Conservation (phyloP, 2,113 vertebrate species). For the Cynopterus brachyotis region DNA sequence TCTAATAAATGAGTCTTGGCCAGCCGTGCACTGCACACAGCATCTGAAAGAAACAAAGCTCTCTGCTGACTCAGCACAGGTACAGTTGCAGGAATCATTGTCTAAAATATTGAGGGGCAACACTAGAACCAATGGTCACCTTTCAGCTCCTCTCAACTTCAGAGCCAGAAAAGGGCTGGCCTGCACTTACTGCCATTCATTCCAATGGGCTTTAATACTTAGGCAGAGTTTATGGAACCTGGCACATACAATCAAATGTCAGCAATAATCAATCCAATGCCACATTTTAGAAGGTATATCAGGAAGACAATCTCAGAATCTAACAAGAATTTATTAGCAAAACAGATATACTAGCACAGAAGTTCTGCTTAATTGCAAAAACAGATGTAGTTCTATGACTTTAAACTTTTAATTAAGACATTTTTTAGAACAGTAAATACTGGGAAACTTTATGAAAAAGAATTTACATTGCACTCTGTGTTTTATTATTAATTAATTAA, state of each 20-base stretch:
- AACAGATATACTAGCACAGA: background rate
- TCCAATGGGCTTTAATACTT: background rate
- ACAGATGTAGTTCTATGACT: background rate
- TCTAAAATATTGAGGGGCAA: background rate
- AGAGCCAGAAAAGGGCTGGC: background rate
- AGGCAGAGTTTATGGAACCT: background rate
- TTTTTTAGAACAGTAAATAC: slow-evolving; percentile 46
- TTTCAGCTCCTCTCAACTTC: background rate
- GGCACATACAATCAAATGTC: background rate
- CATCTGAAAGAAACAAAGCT: background rate
- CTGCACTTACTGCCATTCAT: background rate
- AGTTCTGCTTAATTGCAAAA: slow-evolving; percentile 7
- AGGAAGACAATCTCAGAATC: background rate
- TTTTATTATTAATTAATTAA: slow-evolving; percentile 54
- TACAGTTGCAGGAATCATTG: background rate
- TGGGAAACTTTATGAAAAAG: slow-evolving; percentile 35
- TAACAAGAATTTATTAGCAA: background rate
- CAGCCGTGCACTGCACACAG: background rate
- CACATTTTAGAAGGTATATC: background rate
- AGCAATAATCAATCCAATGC: background rate
- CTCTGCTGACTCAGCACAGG: background rate
- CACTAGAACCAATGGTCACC: rapidly evolving
- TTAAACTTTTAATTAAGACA: slow-evolving; percentile 40
- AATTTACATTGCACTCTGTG: slow-evolving; percentile 19
- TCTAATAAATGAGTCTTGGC: slow-evolving; percentile 52